Base-by-base conservation (phyloP, 1,140 invertebrate species). In the Adoxophyes honmai region DNA sequence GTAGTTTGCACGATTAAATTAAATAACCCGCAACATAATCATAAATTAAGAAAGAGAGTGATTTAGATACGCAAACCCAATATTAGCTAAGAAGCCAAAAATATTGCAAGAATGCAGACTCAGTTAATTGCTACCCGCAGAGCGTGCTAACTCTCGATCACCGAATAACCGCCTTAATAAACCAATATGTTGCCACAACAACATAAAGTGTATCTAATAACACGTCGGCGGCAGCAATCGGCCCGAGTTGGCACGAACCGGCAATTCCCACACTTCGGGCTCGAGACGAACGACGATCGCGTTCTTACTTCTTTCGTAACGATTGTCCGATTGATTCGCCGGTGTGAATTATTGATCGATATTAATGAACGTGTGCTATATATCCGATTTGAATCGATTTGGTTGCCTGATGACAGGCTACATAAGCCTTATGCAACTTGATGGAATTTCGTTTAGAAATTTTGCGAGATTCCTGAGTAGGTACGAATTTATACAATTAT, bases 231-330 rank as follows among this genome's bases (percentile, higher is more conserved):
- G 28, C 55, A n/a, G 38, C 38, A 57, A 34, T 57, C 59, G 52
- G 62, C 60, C 60, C 59, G 59, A 55, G 52, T n/a, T 34, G 65
- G 63, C 68, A 71, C 62, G 66, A 67, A 62, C 55, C 14, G 14
- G 34, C 35, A 36, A 60, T 67, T 67, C 65, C 42, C 58, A 67
- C 57, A 63, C 39, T 34, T n/a, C 48, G 39, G 16, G 42, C 16
- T 48, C 42, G 42, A 21, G 16, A 21, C 42, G 42, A 16, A 16
- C 11, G 16, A 21, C 42, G 42, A 16, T 16, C 42, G 28, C 42
- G 42, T 48, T 48, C 42, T 48, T 48, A 48, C 21, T 48, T 48
- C 42, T 48, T 48, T 48, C 42, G 42, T 18, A 48, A 48, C 42
- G 42, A 28, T 33, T 48, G 42, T 48, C 42, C 42, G 42, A 48